These are phyloP conservation scores for Australoheros scitulus DNA, from an alignment of 2,113 vertebrate species.

Conservation along the genomic window DNA sequence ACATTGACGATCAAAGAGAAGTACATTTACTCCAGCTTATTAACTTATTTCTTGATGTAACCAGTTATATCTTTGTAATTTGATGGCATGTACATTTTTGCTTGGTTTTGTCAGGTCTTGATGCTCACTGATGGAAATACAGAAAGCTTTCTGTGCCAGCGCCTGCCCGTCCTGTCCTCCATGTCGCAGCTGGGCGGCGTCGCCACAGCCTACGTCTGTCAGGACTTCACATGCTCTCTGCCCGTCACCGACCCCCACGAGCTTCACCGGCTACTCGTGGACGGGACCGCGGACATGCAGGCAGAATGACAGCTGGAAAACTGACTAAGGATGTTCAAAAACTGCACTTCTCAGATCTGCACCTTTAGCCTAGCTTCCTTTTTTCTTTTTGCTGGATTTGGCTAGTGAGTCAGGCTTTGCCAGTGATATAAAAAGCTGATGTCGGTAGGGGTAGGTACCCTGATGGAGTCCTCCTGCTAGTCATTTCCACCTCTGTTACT, in stretches of 20 bases:
- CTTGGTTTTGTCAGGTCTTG: slow-evolving; percentile 81
- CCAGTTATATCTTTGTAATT: background rate
- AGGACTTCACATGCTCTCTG: slow-evolving; percentile 87
- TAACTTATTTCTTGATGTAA: background rate
- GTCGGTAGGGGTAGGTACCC: background rate
- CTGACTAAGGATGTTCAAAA: background rate
- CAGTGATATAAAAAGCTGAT: background rate
- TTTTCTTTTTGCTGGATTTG: background rate
- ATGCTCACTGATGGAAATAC: slow-evolving; percentile 83
- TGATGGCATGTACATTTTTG: background rate
- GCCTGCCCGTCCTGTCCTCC: slow-evolving; percentile 84
- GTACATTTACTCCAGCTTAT: background rate
- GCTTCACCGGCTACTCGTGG: slow-evolving; percentile 82
- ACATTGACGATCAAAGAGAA: background rate
- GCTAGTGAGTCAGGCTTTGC: background rate
- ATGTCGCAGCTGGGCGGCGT: slow-evolving; percentile 79
- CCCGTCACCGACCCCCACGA: slow-evolving; percentile 87
- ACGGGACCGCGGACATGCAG: slow-evolving; percentile 13
- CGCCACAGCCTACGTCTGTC: slow-evolving; percentile 88
- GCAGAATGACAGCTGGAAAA: background rate
- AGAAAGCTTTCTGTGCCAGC: slow-evolving; percentile 83
- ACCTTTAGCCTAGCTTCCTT: background rate
- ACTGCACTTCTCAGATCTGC: background rate
- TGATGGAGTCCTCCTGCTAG: background rate
- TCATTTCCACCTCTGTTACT: background rate